Evolutionary conservation across 1,140 invertebrate species (phyloP), one percentile per base, ranked within the genome.

Genomic region (Monomorium pharaonis): DNA sequence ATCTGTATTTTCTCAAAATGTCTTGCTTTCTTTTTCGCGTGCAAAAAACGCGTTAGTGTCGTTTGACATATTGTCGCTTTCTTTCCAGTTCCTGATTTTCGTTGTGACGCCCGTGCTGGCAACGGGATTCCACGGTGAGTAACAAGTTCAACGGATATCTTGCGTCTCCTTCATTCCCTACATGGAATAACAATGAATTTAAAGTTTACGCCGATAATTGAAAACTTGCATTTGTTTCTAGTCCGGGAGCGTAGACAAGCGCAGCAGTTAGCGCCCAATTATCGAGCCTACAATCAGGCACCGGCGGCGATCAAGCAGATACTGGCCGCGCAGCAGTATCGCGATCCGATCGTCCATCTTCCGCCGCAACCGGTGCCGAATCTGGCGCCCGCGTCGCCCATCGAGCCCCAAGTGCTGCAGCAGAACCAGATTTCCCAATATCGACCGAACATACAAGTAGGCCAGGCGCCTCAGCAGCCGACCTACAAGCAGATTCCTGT

Each of bases 231-330:
- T 21, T 78, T 78, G 7, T 24, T 30, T 37, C n/a, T 30, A 21
- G 58, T 88, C 0, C 92, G 93, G 12, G 77, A 78, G 54, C 88
- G 56, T n/a, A 90, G 93, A 37, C 91, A 93, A 75, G 75, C 81
- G 12, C 88, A 84, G 14, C 84, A n/a, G n/a, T n/a, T n/a, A n/a
- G n/a, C 86, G 0, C 69, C 89, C 6, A 92, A 89, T 33, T 94
- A 95, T 21, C 89, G 90, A 51, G 90, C 92, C 0, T 86, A 91
- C n/a, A 92, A 91, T 33, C 93, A 95, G 33, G 94, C 92, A 0
- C 94, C 94, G 7, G 78, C 89, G 0, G 89, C 92, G 1, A 94
- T 95, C 18, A 91, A 93, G 67, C 91, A 94, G 33, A 86, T 95
- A 37, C 78, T 95, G 7, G 90, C 93, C 18, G 86, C 87, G 0